These are phyloP conservation scores for Apamea monoglypha DNA, from an alignment of 2,888 invertebrate genomes.

Conservation along the genomic window DNA sequence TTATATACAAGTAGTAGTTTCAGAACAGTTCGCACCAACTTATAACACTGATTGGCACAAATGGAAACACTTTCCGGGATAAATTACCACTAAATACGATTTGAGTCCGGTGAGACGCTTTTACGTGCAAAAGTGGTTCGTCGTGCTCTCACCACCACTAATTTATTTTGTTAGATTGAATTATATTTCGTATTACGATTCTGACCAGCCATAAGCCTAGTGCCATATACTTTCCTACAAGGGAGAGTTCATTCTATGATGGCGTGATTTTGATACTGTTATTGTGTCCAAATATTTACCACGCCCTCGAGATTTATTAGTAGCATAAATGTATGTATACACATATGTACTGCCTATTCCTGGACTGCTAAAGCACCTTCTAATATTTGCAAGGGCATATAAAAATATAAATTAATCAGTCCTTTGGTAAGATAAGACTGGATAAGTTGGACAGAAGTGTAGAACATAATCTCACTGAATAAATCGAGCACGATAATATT, in stretches of 20 bases:
- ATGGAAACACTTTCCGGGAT: constrained; percentile 39
- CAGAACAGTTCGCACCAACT: constrained; percentile 7
- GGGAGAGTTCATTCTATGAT: constrained; percentile 21
- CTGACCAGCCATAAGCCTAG: constrained; percentile 6
- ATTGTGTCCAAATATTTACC: constrained; percentile 34
- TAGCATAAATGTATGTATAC: background rate
- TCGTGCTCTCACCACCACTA: constrained; percentile 3
- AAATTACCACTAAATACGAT: constrained; percentile 54
- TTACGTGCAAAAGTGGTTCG: constrained; percentile 32
- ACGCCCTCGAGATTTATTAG: constrained; percentile 10
- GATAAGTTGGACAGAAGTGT: background rate
- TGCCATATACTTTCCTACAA: background rate
- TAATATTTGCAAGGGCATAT: background rate
- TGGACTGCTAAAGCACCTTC: background rate
- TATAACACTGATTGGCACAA: constrained; percentile 37
- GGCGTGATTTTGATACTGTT: constrained; percentile 13
- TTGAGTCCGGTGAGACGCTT: constrained; percentile 28
- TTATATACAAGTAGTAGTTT: background rate
- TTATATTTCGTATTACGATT: constrained; percentile 21
- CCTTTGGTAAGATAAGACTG: background rate
- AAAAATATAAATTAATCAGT: background rate
- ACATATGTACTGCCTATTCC: background rate
- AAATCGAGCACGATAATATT: background rate
- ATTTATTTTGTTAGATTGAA: constrained; percentile 7
- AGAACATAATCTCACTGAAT: constrained; percentile 1